A percentile compares a stretch with the other conserved stretches of the same genome.
Evolutionary conservation across 2,113 vertebrate species (phyloP).

Genomic region (Elgaria multicarinata): DNA sequence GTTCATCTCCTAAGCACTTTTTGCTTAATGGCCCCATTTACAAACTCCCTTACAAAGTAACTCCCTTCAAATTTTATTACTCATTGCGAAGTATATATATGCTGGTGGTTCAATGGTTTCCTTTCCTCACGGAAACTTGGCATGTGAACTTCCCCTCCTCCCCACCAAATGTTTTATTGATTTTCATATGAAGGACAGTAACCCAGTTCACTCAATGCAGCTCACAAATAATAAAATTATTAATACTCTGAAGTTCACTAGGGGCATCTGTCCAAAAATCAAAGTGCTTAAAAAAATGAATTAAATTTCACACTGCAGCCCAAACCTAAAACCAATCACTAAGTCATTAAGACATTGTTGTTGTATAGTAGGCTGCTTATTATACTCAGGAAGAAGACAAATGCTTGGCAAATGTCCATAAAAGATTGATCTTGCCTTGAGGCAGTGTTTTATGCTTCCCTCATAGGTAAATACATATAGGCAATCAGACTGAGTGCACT

Average conservation of each 20-base stretch:
- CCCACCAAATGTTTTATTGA: background rate
- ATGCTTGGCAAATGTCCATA: background rate
- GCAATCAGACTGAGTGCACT: background rate
- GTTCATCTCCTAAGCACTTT: background rate
- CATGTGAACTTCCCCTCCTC: background rate
- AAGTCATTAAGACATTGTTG: background rate
- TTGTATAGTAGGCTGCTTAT: background rate
- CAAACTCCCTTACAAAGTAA: slow-evolving; percentile 5
- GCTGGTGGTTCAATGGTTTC: background rate
- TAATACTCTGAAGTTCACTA: slow-evolving; percentile 4
- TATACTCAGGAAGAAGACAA: background rate
- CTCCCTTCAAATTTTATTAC: background rate
- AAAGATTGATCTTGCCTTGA: background rate
- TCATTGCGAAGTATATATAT: background rate
- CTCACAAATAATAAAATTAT: slow-evolving; percentile 12
- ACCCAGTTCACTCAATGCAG: background rate
- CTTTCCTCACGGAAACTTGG: background rate
- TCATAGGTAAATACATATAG: background rate
- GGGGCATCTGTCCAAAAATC: background rate
- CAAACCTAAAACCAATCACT: background rate
- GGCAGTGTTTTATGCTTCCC: background rate
- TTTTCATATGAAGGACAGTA: slow-evolving; percentile 4
- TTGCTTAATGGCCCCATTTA: background rate
- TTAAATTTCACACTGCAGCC: background rate
- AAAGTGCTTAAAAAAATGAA: slow-evolving; percentile 4